Base-by-base conservation (phyloP, 2,113 vertebrate species). In the Melanerpes formicivorus region DNA sequence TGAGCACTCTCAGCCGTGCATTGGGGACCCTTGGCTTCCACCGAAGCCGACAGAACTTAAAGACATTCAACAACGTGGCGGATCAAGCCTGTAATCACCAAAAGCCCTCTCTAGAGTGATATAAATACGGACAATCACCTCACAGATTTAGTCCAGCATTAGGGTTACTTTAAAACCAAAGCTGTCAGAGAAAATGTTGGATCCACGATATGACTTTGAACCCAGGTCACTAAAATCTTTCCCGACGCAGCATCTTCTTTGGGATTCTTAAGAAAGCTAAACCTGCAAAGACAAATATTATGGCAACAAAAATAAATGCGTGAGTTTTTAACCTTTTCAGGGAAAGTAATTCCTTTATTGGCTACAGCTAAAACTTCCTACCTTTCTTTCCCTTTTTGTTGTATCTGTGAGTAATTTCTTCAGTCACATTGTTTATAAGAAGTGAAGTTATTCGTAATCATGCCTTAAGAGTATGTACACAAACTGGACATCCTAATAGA, bases 391-490 rank as follows among this genome's bases (percentile, higher is more conserved):
- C 97, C 97, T 98, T 98, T 98, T 97, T 97, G 98, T 98, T 98
- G 97, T 97, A 97, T 98, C 98, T 98, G 97, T 97, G 98, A 99
- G 98, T 98, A 98, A 99, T 98, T 98, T 98, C 98, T 98, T 98
- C 98, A 97, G 98, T 98, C 97, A 97, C 95, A 95, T 97, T 99
- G 98, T 99, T 99, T 99, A 99, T 98, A 98, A 97, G 97, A 98
- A 98, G 97, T 98, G 97, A 98, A 98, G 97, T 98, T 98, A 97
- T 98, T 99, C 98, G 98, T 99, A 98, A 98, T 98, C 98, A 98
- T 97, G 98, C 97, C 96, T 96, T 98, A 98, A 98, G 98, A 98
- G 98, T 98, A 98, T 99, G 98, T 99, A 99, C 98, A 99, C 98
- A 99, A 97, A 97, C 97, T 97, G 98, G 98, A 98, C 98, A 98